Evolutionary conservation across 2,797 vertebrate species (phyloP).

Genomic region (Delichon dasypus): DNA sequence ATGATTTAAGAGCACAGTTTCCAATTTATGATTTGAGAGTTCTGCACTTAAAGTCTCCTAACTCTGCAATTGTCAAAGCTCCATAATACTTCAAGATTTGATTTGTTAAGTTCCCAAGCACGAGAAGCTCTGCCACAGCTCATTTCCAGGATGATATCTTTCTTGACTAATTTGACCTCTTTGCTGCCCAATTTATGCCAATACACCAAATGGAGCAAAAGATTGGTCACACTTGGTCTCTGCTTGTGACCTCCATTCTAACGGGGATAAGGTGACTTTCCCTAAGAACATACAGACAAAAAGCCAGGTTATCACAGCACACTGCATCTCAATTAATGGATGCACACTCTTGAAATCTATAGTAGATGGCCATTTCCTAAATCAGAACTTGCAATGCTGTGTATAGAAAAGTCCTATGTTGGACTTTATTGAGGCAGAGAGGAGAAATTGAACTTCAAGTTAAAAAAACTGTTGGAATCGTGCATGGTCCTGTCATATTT

Average conservation of each 20-base stretch:
- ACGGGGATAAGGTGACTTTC: neutral
- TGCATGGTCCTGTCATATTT: neutral
- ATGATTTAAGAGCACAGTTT: neutral
- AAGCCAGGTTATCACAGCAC: neutral
- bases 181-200: neutral
- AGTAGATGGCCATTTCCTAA: neutral
- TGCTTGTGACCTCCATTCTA: neutral
- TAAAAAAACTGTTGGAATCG: neutral
- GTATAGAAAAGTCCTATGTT: neutral
- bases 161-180: neutral
- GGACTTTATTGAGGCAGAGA: neutral
- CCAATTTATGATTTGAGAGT: neutral
- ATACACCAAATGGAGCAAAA: neutral
- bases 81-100: neutral
- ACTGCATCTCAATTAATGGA: neutral
- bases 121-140: neutral
- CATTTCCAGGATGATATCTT: neutral
- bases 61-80: neutral
- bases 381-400: neutral
- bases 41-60: neutral
- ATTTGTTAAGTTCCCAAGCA: neutral
- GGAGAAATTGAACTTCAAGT: neutral
- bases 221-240: neutral
- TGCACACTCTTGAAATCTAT: neutral
- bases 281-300: neutral